Conservation (phyloP, 2,888 invertebrate species). For the Plagiodera versicolora region DNA sequence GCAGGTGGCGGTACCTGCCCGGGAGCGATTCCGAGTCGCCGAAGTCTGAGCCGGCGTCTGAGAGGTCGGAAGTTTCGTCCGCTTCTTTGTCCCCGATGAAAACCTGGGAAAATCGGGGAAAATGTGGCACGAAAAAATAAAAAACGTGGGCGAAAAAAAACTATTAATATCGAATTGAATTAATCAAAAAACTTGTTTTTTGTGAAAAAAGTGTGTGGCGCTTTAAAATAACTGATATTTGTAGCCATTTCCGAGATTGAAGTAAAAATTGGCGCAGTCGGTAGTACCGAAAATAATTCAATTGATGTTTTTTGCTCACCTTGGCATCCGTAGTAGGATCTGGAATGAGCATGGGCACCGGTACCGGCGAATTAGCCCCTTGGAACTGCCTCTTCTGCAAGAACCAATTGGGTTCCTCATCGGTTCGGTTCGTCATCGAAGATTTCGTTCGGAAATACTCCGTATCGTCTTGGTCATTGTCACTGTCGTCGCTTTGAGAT, state of each 20-base stretch:
- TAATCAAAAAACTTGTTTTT: too few relatives aligned
- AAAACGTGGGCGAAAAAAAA: too few relatives aligned
- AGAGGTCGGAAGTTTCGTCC: conserved; percentile 84
- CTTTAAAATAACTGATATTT: too few relatives aligned
- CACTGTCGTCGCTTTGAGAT: conserved; percentile 48
- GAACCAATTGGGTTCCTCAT: conserved; percentile 82
- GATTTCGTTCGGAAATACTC: conserved; percentile 40
- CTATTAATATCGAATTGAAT: too few relatives aligned
- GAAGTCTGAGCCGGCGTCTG: conserved; percentile 64
- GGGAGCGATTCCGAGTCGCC: conserved; percentile 45
- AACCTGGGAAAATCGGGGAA: too few relatives aligned
- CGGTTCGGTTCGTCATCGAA: conserved; percentile 35
- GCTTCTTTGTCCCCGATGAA: conserved; percentile 72
- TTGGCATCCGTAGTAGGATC: conserved; percentile 78
- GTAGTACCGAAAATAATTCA: too few relatives aligned
- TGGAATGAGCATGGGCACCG: conserved; percentile 87
- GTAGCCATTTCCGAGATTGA: too few relatives aligned
- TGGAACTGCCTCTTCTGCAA: conserved; percentile 72
- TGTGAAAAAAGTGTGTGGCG: too few relatives aligned
- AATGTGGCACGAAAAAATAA: too few relatives aligned
- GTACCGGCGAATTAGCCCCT: conserved; percentile 60
- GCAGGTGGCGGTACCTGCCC: conserved; percentile 54
- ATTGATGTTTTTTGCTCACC: too few relatives aligned
- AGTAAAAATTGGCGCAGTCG: too few relatives aligned
- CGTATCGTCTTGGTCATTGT: conserved; percentile 40